These are phyloP conservation scores for Scylla paramamosain DNA, from an alignment of 1,140 invertebrate genomes.

Conservation along the genomic window DNA sequence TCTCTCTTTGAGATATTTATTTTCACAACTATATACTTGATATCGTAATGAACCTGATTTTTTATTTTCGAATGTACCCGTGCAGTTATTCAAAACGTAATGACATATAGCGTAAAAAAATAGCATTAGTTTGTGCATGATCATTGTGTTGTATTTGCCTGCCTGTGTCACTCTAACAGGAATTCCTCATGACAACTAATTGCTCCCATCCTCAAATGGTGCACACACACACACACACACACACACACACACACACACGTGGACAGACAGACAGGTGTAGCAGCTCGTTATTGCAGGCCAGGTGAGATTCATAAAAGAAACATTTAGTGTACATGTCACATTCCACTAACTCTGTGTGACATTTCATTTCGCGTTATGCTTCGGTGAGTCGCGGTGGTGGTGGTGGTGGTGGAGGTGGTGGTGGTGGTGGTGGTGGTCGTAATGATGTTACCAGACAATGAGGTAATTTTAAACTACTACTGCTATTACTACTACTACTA, in stretches of 20 bases:
- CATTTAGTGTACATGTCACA: neutral
- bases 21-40: neutral
- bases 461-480: neutral
- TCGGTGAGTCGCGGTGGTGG: neutral
- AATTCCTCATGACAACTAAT: neutral
- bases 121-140: too few relatives aligned
- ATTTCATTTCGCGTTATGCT: neutral
- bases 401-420: neutral
- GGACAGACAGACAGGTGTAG: neutral
- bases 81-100: too few relatives aligned
- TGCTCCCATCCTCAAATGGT: neutral
- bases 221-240: neutral
- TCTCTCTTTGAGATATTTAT: too few relatives aligned
- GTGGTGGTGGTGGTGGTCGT: neutral
- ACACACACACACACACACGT: too few relatives aligned
- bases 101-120: too few relatives aligned
- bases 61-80: too few relatives aligned
- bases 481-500: neutral
- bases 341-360: neutral
- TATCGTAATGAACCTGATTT: too few relatives aligned
- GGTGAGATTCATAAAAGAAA: neutral
- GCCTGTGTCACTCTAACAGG: too few relatives aligned
- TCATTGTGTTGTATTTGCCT: too few relatives aligned
- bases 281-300: neutral
- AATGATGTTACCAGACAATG: neutral